Evolutionary conservation across 2,888 invertebrate genomes (phyloP).

Genomic region (Chorisops tibialis): DNA sequence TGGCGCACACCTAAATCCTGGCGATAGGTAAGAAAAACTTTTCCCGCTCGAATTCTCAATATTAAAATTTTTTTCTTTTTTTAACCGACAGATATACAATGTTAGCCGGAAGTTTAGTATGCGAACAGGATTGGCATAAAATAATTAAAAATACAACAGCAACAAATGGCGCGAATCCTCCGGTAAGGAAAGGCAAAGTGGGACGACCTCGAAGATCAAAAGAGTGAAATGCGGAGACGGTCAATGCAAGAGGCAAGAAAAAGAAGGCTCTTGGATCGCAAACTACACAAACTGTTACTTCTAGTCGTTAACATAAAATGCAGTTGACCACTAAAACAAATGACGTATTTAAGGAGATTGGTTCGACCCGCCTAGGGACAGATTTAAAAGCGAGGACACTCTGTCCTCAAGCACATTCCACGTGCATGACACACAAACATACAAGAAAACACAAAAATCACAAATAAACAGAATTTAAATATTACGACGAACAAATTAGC

Average conservation of each 20-base stretch:
- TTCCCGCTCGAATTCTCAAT: background rate
- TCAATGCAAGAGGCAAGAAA: background rate
- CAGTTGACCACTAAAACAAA: conserved; percentile 26
- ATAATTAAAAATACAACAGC: conserved; percentile 72
- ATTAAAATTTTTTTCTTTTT: conserved; percentile 24
- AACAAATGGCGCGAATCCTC: conserved; percentile 61
- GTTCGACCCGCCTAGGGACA: too few relatives aligned
- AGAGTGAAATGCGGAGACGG: conserved; percentile 62
- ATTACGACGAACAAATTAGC: conserved; percentile 20
- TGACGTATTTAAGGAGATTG: conserved; percentile 7
- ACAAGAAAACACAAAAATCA: background rate
- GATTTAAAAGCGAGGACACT: background rate
- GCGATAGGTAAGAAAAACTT: conserved; percentile 67
- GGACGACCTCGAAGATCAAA: conserved; percentile 84
- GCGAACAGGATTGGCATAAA: conserved; percentile 95
- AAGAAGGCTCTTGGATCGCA: background rate
- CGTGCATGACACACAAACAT: conserved; percentile 15
- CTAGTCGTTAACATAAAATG: conserved; percentile 33
- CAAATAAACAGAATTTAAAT: background rate
- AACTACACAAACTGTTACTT: conserved; percentile 4
- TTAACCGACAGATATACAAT: conserved; percentile 72
- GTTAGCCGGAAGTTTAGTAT: conserved; percentile 84
- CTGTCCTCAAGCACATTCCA: conserved; percentile 24
- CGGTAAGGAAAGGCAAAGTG: conserved; percentile 79
- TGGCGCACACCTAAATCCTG: conserved; percentile 80